Evolutionary conservation across 2,888 invertebrate species (phyloP).

Genomic region (Saturnia japonica): DNA sequence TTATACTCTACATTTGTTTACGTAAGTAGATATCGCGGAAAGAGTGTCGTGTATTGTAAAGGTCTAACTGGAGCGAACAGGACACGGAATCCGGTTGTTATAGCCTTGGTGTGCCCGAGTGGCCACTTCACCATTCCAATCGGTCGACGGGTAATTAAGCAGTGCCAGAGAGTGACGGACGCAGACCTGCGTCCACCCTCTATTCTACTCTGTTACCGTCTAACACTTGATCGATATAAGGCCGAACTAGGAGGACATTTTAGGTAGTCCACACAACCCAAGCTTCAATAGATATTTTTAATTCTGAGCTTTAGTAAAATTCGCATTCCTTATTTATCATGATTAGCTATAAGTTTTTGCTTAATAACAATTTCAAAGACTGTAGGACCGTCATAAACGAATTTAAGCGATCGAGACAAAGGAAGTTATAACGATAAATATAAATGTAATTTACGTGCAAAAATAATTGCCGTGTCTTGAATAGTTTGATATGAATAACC

Average conservation of each 20-base stretch:
- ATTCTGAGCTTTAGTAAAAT: not conserved
- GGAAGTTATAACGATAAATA: slow-evolving; percentile 23
- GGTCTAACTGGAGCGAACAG: slow-evolving; percentile 77
- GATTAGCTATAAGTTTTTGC: not conserved
- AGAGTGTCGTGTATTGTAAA: slow-evolving; percentile 60
- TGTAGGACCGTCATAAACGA: not conserved
- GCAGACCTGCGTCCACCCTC: slow-evolving; percentile 54
- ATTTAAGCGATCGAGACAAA: slow-evolving; percentile 19
- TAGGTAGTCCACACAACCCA: not conserved
- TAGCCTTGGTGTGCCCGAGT: slow-evolving; percentile 76
- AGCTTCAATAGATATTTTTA: not conserved
- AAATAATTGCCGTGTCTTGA: slow-evolving; percentile 19
- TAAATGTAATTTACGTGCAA: slow-evolving; percentile 16
- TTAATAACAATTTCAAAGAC: slow-evolving; percentile 3
- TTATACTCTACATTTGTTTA: slow-evolving; percentile 23
- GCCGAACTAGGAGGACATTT: not conserved
- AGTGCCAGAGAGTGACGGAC: slow-evolving; percentile 52
- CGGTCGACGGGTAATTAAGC: slow-evolving; percentile 69
- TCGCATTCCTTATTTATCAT: not conserved
- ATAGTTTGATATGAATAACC: slow-evolving; percentile 33
- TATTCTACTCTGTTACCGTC: slow-evolving; percentile 36
- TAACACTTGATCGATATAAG: slow-evolving; percentile 33
- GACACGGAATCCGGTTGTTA: slow-evolving; percentile 76
- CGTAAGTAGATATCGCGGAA: slow-evolving; percentile 63
- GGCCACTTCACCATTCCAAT: slow-evolving; percentile 79